phyloP scores from a whole-genome alignment of 2,888 invertebrate genomes.

The Cryptosula pallasiana region DNA sequence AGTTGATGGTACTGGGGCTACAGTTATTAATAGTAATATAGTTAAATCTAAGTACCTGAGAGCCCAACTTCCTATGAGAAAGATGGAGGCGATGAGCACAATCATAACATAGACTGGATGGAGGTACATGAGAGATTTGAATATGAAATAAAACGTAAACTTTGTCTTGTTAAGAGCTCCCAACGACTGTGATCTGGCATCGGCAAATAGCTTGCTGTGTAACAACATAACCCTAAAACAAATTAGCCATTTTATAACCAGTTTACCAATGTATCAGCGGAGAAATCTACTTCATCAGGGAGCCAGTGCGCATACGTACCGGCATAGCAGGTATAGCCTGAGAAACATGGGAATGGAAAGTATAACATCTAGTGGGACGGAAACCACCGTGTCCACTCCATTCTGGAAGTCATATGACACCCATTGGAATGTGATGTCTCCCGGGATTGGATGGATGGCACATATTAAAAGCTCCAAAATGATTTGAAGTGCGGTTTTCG shows the following conservation, averaged over 20 bases:
- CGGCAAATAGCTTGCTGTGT: slow-evolving; percentile 48
- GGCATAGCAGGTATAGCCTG: slow-evolving; percentile 42
- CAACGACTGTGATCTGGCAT: slow-evolving; percentile 51
- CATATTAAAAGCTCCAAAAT: slow-evolving; percentile 64
- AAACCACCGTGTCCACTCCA: slow-evolving; percentile 23
- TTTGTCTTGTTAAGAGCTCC: slow-evolving; percentile 84
- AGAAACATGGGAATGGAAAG: slow-evolving; percentile 50
- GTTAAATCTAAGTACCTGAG: too few species aligned
- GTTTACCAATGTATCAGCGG: too few species aligned
- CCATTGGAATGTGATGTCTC: slow-evolving; percentile 16
- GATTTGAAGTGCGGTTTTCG: slow-evolving; percentile 57
- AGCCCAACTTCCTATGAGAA: slow-evolving; percentile 47
- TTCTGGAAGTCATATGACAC: slow-evolving; percentile 29
- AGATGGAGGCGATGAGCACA: slow-evolving; percentile 40
- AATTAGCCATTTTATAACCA: too few species aligned
- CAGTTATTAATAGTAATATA: too few species aligned
- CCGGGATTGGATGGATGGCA: slow-evolving; percentile 47
- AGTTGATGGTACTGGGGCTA: too few species aligned
- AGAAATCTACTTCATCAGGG: too few species aligned
- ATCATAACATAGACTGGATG: slow-evolving; percentile 49
- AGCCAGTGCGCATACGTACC: too few species aligned
- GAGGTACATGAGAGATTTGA: slow-evolving; percentile 51
- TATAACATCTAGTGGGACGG: slow-evolving; percentile 45
- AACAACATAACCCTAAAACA: slow-evolving; percentile 43
- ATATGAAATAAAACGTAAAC: slow-evolving; percentile 71